Evolutionary conservation across 1,140 invertebrate genomes (phyloP), one percentile per base, ranked within the genome.

Genomic region (Drosophila sucinea): DNA sequence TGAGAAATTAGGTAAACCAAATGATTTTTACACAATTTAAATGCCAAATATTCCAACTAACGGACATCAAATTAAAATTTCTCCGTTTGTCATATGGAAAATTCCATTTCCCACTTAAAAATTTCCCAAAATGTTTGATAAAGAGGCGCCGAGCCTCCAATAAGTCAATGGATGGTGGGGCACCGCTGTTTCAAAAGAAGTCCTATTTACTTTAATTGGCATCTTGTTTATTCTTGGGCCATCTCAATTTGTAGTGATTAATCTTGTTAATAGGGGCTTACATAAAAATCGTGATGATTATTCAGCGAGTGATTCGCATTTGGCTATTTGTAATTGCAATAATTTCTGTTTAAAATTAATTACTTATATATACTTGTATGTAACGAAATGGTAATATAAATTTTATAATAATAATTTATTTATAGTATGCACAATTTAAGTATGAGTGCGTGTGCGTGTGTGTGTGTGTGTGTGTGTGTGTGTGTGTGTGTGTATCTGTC

Each of bases 381-480:
- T 51, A 27, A 70, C 70, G 84, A 89, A 91, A 91, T 76, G 77
- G 89, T 78, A 71, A 89, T 91, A 91, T 91, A 91, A 63, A 91
- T 91, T 91, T 86, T 82, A 51, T 51, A 85, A 58, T 91, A 82
- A 91, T 91, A 91, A 89, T 91, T 91, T 81, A 91, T 91, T 91
- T 91, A 91, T 85, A 74, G 87, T 60, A 76, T 58, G 70, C 71
- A 73, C 84, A 79, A 72, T 91, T 89, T 85, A 91, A 90, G 70
- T 71, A 10, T 51, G 11, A 1, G 11, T 35, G 17, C 23, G 17
- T 44, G 17, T 44, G n/a, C 4, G 4, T 17, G 5, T 47, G 44
- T 25, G 44, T 51, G 11, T 17, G 40, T 41, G 40, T 4, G 44
- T 51, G 44, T 27, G 44, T 4, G 41, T 77, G 57, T 70, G 62